Conservation (phyloP, 2,113 vertebrate species). For the Sus scrofa region T2T-Sscrofa CM000817.6:167922001-167922500, state of each 20-base stretch:
- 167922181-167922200: background rate
- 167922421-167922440: too few species aligned
- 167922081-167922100: fast-evolving
- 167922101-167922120: background rate
- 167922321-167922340: background rate
- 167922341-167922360: background rate
- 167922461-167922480: background rate
- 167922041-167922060: background rate
- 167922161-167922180: background rate
- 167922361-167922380: background rate
- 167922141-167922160: background rate
- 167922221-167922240: background rate
- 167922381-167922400: background rate
- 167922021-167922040: background rate
- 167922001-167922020: too few species aligned
- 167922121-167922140: background rate
- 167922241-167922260: background rate
- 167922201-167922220: background rate
- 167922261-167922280: background rate
- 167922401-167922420: background rate
- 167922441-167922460: background rate
- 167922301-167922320: background rate
- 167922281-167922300: background rate
- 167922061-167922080: background rate
- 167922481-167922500: background rate